Percentiles rank a stretch among this genome's conserved stretches.
These are phyloP conservation scores for Plebejus anna DNA, from an alignment of 2,888 invertebrate genomes.

Conservation along the genomic window DNA sequence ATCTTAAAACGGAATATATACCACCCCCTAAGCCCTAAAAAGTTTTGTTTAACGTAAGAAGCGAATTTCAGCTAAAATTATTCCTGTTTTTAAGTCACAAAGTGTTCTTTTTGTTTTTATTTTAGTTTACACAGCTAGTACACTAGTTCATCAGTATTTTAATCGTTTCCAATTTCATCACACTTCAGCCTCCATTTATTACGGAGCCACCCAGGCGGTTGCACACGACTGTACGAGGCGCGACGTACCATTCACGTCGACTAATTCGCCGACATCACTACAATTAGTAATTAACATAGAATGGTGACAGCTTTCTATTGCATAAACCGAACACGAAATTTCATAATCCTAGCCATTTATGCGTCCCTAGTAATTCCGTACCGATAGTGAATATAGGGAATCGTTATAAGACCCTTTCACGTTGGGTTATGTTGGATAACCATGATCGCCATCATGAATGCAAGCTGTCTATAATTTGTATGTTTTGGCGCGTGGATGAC, in stretches of 20 bases:
- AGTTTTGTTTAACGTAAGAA: too few relatives aligned
- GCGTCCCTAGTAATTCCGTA: slow-evolving; percentile 30
- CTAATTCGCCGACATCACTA: slow-evolving; percentile 45
- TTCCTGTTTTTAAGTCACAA: too few relatives aligned
- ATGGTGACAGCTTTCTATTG: slow-evolving; percentile 46
- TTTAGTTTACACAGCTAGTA: too few relatives aligned
- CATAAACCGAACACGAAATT: slow-evolving; percentile 37
- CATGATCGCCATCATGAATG: too few relatives aligned
- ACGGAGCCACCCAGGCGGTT: slow-evolving; percentile 7
- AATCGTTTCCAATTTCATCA: background rate
- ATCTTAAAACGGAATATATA: too few relatives aligned
- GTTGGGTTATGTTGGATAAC: too few relatives aligned
- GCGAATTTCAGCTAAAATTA: too few relatives aligned
- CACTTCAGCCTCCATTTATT: background rate
- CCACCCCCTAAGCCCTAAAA: too few relatives aligned
- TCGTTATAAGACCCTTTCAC: background rate
- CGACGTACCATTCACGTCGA: slow-evolving; percentile 33
- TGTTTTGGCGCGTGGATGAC: too few relatives aligned
- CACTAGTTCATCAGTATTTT: background rate
- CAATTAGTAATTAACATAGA: slow-evolving; percentile 60
- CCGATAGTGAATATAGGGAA: background rate
- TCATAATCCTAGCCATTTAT: slow-evolving; percentile 35
- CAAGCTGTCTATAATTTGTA: too few relatives aligned
- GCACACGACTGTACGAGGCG: slow-evolving; percentile 15
- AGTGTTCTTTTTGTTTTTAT: too few relatives aligned